These are phyloP conservation scores for Odontesthes bonariensis DNA, from an alignment of 2,113 vertebrate species.

Conservation along the genomic window DNA sequence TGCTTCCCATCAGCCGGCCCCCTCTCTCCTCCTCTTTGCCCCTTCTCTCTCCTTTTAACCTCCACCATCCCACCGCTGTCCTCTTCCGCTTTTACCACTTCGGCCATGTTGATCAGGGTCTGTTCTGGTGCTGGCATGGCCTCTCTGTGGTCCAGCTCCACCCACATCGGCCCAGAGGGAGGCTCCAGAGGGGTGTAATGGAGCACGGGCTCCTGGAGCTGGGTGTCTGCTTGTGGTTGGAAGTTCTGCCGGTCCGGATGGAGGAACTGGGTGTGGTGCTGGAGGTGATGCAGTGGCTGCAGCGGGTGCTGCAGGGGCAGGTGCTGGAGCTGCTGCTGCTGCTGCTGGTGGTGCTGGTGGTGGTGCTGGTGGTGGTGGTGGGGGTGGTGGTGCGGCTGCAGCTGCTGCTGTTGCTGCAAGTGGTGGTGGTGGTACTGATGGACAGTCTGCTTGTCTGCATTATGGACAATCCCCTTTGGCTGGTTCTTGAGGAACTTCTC, in stretches of 20 bases:
- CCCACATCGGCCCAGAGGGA: conserved; percentile 52
- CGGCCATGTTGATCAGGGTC: conserved; percentile 28
- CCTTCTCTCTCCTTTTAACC: conserved; percentile 43
- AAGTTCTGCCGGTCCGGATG: conserved; percentile 52
- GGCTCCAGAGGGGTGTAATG: conserved; percentile 72
- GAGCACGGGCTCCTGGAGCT: conserved; percentile 67
- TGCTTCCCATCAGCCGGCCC: conserved; percentile 38
- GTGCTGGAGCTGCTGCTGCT: conserved; percentile 28
- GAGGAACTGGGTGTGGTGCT: conserved; percentile 61
- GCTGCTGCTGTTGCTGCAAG: conserved; percentile 45
- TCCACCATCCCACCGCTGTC: conserved; percentile 22
- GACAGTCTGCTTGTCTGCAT: conserved; percentile 47
- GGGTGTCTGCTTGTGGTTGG: conserved; percentile 40
- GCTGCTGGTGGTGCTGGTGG: conserved; percentile 60
- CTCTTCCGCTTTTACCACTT: background rate
- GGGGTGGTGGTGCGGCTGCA: conserved; percentile 73
- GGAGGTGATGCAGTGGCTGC: conserved; percentile 67
- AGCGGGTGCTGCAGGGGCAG: conserved; percentile 63
- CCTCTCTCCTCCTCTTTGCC: conserved; percentile 29
- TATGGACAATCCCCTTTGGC: conserved; percentile 72
- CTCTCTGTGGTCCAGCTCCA: conserved; percentile 47
- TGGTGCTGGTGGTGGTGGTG: conserved; percentile 70
- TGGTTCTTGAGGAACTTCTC: conserved; percentile 89
- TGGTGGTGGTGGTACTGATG: conserved; percentile 75
- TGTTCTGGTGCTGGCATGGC: conserved; percentile 23